Percentiles rank a stretch among this genome's conserved stretches.
phyloP scores from a whole-genome alignment of 2,888 invertebrate species.

The Scotopteryx bipunctaria region DNA sequence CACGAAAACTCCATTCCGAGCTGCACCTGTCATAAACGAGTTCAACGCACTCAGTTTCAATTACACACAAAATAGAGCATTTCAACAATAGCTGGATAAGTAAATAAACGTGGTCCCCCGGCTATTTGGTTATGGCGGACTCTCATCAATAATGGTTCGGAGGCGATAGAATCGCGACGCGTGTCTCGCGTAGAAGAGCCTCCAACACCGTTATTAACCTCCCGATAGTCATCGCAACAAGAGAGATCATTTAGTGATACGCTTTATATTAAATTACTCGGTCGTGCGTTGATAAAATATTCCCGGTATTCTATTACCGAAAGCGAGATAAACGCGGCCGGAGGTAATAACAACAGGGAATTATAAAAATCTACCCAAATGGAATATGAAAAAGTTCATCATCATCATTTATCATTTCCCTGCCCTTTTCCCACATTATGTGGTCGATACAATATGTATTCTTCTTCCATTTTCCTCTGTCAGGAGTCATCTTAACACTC shows the following conservation, averaged over 20 bases:
- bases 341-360: slow-evolving; percentile 63
- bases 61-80: slow-evolving; percentile 66
- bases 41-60: slow-evolving; percentile 68
- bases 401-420: too few relatives aligned
- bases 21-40: slow-evolving; percentile 79
- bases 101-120: slow-evolving; percentile 78
- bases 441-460: too few relatives aligned
- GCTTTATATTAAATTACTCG: slow-evolving; percentile 84
- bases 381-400: slow-evolving; percentile 26
- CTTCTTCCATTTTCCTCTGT: too few relatives aligned
- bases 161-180: slow-evolving; percentile 78
- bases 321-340: slow-evolving; percentile 75
- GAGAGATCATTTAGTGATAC: slow-evolving; percentile 82
- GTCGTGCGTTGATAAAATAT: slow-evolving; percentile 82
- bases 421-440: too few relatives aligned
- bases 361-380: slow-evolving; percentile 35
- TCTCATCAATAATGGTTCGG: slow-evolving; percentile 80
- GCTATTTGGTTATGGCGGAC: slow-evolving; percentile 78
- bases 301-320: slow-evolving; percentile 81
- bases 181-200: slow-evolving; percentile 76
- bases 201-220: slow-evolving; percentile 81
- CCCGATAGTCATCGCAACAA: slow-evolving; percentile 74
- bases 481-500: too few relatives aligned
- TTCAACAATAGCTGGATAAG: slow-evolving; percentile 72
- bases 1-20: slow-evolving; percentile 77